These are phyloP conservation scores for Torymus aiolomorphi DNA, from an alignment of 2,888 invertebrate species.

Conservation along the genomic window DNA sequence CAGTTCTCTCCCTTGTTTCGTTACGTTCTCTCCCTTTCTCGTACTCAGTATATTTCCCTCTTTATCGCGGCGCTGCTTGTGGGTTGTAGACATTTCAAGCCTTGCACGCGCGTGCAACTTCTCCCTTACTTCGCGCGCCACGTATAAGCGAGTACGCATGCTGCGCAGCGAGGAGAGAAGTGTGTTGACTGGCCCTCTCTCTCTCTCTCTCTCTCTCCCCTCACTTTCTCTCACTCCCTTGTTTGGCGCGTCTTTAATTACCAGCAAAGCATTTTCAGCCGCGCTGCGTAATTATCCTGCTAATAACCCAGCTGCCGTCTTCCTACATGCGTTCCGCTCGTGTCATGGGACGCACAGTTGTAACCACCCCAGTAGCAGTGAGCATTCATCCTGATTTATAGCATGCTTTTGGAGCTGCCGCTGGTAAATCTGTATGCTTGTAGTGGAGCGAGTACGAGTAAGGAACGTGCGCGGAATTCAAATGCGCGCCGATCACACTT, in stretches of 20 bases:
- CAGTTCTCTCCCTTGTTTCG: not conserved
- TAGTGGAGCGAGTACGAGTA: not conserved
- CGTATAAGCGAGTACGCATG: not conserved
- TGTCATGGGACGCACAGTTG: not conserved
- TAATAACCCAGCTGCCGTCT: conserved; percentile 59
- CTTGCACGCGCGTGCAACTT: not conserved
- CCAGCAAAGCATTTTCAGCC: conserved; percentile 61
- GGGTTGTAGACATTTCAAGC: conserved; percentile 29
- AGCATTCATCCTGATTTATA: no score
- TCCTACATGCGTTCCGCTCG: conserved; percentile 31
- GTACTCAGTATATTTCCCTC: conserved; percentile 26
- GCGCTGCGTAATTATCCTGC: conserved; percentile 62
- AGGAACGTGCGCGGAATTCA: not conserved
- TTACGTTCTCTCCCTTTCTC: not conserved
- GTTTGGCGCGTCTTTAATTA: conserved; percentile 60
- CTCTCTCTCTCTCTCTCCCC: not conserved
- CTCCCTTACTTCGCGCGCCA: not conserved
- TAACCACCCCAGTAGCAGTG: no score
- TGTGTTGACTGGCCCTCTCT: not conserved
- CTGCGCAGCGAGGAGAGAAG: not conserved
- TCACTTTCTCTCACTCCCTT: not conserved
- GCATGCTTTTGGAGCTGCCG: not conserved
- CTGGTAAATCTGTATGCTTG: conserved; percentile 15
- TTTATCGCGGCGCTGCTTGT: conserved; percentile 17
- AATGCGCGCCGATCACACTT: not conserved